These are phyloP conservation scores for Lepilemur septentrionalis DNA, from an alignment of 2,797 vertebrate species.

Conservation along the genomic window DNA sequence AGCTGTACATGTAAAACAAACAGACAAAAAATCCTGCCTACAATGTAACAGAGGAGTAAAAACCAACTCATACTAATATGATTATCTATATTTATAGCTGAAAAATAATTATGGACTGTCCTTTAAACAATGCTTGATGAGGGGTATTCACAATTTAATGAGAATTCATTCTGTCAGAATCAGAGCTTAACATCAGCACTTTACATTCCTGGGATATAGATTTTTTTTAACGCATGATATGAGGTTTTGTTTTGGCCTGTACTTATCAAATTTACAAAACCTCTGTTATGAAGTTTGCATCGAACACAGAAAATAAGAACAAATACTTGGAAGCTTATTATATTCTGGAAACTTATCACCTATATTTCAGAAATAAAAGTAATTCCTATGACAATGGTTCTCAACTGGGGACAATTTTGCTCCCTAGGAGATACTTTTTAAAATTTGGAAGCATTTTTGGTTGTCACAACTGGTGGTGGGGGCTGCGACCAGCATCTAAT, in stretches of 20 bases:
- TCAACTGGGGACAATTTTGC: background rate
- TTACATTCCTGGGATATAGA: background rate
- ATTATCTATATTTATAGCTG: background rate
- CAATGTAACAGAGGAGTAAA: background rate
- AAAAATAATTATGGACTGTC: background rate
- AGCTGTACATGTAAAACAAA: conserved; percentile 6
- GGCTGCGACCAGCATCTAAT: background rate
- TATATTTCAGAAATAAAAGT: conserved; percentile 15
- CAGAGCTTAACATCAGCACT: background rate
- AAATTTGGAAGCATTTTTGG: background rate
- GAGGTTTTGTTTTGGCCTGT: background rate
- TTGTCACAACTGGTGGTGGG: background rate
- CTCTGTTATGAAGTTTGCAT: background rate
- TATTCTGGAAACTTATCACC: conserved; percentile 1
- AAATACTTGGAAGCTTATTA: background rate
- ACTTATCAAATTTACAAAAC: background rate
- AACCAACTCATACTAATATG: background rate
- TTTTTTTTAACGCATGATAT: background rate
- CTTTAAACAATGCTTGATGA: background rate
- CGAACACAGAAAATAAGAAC: conserved; percentile 4
- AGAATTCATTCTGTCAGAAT: background rate
- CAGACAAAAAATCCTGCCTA: background rate
- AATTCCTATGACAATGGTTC: background rate
- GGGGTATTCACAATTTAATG: background rate
- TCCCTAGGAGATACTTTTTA: background rate